Base-by-base conservation (phyloP, 2,113 vertebrate genomes). In the Danionella cerebrum region DNA sequence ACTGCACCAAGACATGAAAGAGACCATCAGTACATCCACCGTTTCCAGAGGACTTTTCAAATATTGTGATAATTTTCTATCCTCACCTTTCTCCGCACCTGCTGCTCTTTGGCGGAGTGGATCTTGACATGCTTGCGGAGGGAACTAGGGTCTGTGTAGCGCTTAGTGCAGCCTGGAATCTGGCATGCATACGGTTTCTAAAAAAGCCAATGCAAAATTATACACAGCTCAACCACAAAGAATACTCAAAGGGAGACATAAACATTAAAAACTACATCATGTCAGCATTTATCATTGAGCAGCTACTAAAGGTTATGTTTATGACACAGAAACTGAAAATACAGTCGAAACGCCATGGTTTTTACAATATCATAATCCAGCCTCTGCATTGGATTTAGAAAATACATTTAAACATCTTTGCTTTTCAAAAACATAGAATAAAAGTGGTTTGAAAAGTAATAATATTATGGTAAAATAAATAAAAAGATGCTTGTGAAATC, bases 111-210 rank as follows among this genome's bases (percentile, higher is more conserved):
- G 80, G 93, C 93, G 0, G 95, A 94, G 79, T 98, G 96, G 68
- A 96, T 96, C 82, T 98, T 98, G 79, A 98, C 95, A 0, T 98
- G 96, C 75, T 98, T 98, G 83, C 96, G 93, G 36, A 98, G 89
- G 16, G 96, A 98, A 89, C 96, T 98, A 78, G 96, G 96, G 78
- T 98, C 96, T 0, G 95, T 98, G 86, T 98, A 98, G 79, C 96
- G 95, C 70, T 98, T 98, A 82, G 93, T 93, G 76, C 96, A 98
- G 78, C 96, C 95, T 0, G 94, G 93, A 29, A 98, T 96, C 90
- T 98, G 95, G 84, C 96, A 98, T 41, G 95, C 95, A 0, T 98
- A 98, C 1, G 96, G 96, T 78, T 98, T 98, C 96, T 98, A 71
- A 22, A 48, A 72, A 45, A n/a, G 74, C 35, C 27, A 41, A 73